Evolutionary conservation across 2,888 invertebrate genomes (phyloP).

Genomic region (Cylindroiulus punctatus): DNA sequence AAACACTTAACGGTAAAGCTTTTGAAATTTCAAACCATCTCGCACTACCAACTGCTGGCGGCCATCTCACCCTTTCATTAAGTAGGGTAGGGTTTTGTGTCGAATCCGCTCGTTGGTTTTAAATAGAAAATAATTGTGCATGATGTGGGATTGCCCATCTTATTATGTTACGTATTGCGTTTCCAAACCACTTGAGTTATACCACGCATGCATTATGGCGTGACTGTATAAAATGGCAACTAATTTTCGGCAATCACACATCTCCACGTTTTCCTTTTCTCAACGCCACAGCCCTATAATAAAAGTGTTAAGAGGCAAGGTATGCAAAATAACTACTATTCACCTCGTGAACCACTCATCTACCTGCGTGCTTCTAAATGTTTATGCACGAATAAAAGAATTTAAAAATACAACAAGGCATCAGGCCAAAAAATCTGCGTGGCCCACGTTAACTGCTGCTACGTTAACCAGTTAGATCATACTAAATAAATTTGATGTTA

Average conservation of each 20-base stretch:
- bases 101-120: slow-evolving; percentile 35
- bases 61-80: slow-evolving; percentile 45
- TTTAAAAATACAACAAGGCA: neutral
- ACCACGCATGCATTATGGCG: slow-evolving; percentile 17
- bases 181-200: slow-evolving; percentile 27
- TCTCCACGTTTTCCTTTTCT: neutral
- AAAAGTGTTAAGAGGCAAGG: neutral
- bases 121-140: slow-evolving; percentile 31
- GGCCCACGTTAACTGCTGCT: neutral
- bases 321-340: neutral
- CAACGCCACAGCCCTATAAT: neutral
- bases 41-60: neutral
- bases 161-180: slow-evolving; percentile 8
- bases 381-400: neutral
- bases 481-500: no score
- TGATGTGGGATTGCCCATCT: neutral
- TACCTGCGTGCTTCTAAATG: neutral
- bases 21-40: neutral
- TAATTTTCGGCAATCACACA: slow-evolving; percentile 3
- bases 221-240: neutral
- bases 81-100: slow-evolving; percentile 43
- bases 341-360: no score
- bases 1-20: slow-evolving; percentile 32
- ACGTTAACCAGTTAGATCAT: no score
- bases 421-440: neutral